A percentile compares a stretch with the other conserved stretches of the same genome.
phyloP scores from a whole-genome alignment of 2,113 vertebrate species.

The Epinephelus fuscoguttatus region DNA sequence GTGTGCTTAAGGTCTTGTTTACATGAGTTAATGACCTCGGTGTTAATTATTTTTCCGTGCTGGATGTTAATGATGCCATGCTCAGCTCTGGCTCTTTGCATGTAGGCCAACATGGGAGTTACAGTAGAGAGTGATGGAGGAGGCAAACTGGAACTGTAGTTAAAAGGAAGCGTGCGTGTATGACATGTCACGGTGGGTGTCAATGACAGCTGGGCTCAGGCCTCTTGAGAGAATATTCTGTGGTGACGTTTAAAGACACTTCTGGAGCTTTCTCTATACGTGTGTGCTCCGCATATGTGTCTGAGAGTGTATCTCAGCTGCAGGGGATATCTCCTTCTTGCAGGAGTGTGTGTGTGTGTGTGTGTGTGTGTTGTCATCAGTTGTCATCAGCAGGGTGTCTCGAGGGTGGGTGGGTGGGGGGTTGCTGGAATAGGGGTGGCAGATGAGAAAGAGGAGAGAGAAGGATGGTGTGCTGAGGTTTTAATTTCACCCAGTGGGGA shows the following conservation, averaged over 20 bases:
- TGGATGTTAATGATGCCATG: constrained; percentile 51
- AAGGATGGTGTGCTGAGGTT: constrained; percentile 40
- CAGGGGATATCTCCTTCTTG: constrained; percentile 43
- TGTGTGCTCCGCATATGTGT: constrained; percentile 26
- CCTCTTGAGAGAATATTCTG: constrained; percentile 21
- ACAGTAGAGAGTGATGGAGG: neutral
- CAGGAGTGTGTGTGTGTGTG: constrained; percentile 41
- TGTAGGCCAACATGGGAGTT: constrained; percentile 36
- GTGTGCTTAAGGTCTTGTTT: constrained; percentile 42
- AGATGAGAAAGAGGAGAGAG: constrained; percentile 44
- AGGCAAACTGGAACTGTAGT: constrained; percentile 9
- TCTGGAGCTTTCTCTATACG: constrained; percentile 23
- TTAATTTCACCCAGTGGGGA: constrained; percentile 68
- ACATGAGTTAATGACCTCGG: constrained; percentile 58
- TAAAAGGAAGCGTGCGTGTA: constrained; percentile 21
- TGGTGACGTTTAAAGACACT: constrained; percentile 31
- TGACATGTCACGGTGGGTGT: constrained; percentile 25
- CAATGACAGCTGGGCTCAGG: constrained; percentile 46
- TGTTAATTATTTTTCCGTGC: constrained; percentile 59
- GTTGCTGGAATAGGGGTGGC: constrained; percentile 25
- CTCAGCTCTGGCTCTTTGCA: neutral
- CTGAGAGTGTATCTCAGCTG: constrained; percentile 14
- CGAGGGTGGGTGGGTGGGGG: neutral
- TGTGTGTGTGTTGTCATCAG: constrained; percentile 33
- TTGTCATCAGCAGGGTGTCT: constrained; percentile 54